Conservation (phyloP, 2,888 invertebrate genomes). For the Caprella mutica region DNA sequence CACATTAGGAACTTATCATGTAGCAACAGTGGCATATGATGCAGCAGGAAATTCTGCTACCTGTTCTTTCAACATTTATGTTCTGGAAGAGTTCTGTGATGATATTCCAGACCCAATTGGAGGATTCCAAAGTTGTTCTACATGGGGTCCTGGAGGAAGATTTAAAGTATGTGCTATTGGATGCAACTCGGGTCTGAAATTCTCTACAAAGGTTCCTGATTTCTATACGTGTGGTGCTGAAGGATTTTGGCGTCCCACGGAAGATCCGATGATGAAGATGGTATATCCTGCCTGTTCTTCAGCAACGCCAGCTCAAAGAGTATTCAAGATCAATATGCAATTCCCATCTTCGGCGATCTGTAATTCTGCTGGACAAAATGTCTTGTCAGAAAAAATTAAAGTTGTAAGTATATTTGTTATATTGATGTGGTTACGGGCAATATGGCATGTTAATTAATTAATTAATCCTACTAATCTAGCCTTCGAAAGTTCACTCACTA, state of each 20-base stretch:
- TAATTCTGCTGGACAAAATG: constrained; percentile 87
- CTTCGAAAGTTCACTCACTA: too few species aligned
- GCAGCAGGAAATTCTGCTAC: constrained; percentile 81
- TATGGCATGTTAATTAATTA: too few species aligned
- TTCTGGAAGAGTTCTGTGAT: constrained; percentile 85
- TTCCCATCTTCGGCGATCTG: constrained; percentile 95
- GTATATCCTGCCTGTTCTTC: constrained; percentile 46
- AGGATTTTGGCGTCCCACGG: constrained; percentile 91
- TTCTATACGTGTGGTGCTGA: constrained; percentile 97
- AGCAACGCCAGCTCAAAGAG: constrained; percentile 80
- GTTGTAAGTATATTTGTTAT: constrained; percentile 17
- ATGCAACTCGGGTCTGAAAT: constrained; percentile 69
- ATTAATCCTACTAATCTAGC: too few species aligned
- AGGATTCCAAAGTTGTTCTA: constrained; percentile 80
- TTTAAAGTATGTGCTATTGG: constrained; percentile 89
- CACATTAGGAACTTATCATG: constrained; percentile 81
- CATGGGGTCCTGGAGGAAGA: constrained; percentile 92
- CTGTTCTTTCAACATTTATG: constrained; percentile 81
- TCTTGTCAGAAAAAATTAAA: constrained; percentile 74
- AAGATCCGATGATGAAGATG: constrained; percentile 53
- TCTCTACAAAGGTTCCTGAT: constrained; percentile 66
- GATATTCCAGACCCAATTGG: constrained; percentile 77
- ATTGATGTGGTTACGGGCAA: too few species aligned
- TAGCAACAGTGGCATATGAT: constrained; percentile 87
- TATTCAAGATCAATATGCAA: constrained; percentile 82